Evolutionary conservation across 2,888 invertebrate genomes (phyloP), one percentile per base, ranked within the genome.

Genomic region (Sinotaia quadrata): DNA sequence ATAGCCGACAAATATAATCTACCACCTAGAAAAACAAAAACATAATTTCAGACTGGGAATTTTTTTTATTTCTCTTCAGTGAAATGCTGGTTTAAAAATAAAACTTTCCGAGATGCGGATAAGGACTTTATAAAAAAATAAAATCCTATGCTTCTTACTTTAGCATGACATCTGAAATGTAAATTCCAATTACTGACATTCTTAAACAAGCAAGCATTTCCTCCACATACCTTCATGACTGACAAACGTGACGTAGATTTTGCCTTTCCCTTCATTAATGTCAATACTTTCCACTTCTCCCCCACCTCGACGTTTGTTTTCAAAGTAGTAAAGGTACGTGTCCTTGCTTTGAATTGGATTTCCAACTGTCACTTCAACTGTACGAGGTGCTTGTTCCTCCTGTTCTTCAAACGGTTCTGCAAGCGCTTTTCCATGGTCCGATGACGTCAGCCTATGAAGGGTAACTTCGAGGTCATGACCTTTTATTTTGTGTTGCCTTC

Each of bases 321-420:
- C 65, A 33, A 65, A 65, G 56, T 65, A 65, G 21, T 27, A 37
- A 8, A 10, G 4, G 65, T 65, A 65, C 2, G 44, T 56, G 33
- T 65, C 65, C 12, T 47, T 34, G 8, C 44, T 56, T 34, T 65
- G 27, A n/a, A 56, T 27, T 3, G 34, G 12, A 21, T 24, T n/a
- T 27, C 31, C 21, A 24, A 34, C 33, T 4, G 24, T 41, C 31
- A 33, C 44, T 5, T 15, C 18, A 37, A 65, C 56, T 15, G 54
- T 37, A 21, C 29, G 37, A 21, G 8, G 41, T 10, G 15, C 31
- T 12, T 54, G 37, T 24, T 56, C 65, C 24, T 21, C 34, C 51
- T 34, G 12, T 37, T 51, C 27, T 27, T 62, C 51, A 29, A n/a
- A 21, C 49, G 44, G 33, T 12, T 60, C n/a, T n/a, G n/a, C n/a